Evolutionary conservation across 2,113 vertebrate species (phyloP), one percentile per base, ranked within the genome.

Genomic region (Grallaria varia): DNA sequence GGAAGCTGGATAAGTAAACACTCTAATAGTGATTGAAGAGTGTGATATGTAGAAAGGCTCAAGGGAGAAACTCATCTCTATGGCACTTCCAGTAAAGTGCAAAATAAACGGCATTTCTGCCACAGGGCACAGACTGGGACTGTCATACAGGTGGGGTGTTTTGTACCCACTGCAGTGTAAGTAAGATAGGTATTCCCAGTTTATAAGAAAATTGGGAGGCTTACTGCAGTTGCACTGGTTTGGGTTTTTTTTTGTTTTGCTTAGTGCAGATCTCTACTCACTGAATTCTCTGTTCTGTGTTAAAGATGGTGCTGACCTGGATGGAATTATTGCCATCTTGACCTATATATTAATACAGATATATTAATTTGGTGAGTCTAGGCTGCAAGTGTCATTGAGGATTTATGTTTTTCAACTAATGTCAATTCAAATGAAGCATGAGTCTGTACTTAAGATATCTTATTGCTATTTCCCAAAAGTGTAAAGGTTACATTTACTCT

Each of bases 401-500:
- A 47, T 91, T 50, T 78, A 67, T 58, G 35, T 76, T 96, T 95
- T 95, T 85, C 75, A 93, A n/a, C 28, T 91, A 27, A 85, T 53
- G 27, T 77, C 37, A 89, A 18, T 94, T 93, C 3, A 13, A 89
- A 84, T 87, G 63, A 95, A 94, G 53, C 66, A 73, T 49, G 77
- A 77, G 37, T 75, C 59, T 84, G 50, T 84, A 67, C 84, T 69
- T 95, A 44, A 42, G 72, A 78, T 93, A 73, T 81, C 64, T 75
- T 92, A 35, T 5, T 86, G 81, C 91, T 67, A 9, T 67, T 94
- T 89, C 66, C 69, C 3, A 4, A 69, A 81, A 86, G 60, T 90
- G 60, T 79, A 93, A 86, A 94, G 87, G 82, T 96, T 96, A 79
- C 60, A 21, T 91, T 91, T 92, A 82, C 60, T 79, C 64, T 79